Evolutionary conservation across 2,888 invertebrate species (phyloP).

Genomic region (Heliconius sara): DNA sequence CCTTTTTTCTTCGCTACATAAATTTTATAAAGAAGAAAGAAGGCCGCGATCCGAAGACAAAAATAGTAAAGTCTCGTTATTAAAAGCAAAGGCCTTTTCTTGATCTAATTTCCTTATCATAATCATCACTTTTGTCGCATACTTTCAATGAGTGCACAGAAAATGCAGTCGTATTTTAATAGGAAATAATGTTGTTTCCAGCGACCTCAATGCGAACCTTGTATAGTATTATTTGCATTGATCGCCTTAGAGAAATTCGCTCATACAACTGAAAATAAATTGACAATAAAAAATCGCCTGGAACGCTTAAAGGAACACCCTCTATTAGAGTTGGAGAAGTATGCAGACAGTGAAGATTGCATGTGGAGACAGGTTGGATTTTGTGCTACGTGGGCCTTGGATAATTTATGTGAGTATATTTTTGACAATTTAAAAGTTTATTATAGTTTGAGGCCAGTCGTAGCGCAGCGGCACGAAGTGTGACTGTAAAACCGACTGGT

Average conservation of each 20-base stretch:
- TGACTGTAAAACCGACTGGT: too few relatives aligned
- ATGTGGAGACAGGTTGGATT: slow-evolving; percentile 94
- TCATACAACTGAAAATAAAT: slow-evolving; percentile 95
- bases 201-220: slow-evolving; percentile 83
- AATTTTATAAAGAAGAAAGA: background rate
- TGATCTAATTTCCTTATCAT: background rate
- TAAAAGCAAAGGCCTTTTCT: background rate
- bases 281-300: slow-evolving; percentile 88
- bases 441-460: too few relatives aligned
- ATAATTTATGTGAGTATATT: slow-evolving; percentile 88
- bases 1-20: background rate
- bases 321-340: slow-evolving; percentile 87
- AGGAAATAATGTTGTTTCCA: slow-evolving; percentile 47
- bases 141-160: background rate
- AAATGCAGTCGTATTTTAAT: background rate
- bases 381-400: slow-evolving; percentile 96
- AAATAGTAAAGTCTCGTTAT: background rate
- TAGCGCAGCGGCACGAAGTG: too few relatives aligned
- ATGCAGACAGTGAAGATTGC: slow-evolving; percentile 85
- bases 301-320: slow-evolving; percentile 85
- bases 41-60: background rate
- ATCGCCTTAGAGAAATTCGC: slow-evolving; percentile 97
- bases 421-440: too few relatives aligned
- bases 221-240: slow-evolving; percentile 92
- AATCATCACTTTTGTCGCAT: slow-evolving; percentile 7